Base-by-base conservation (phyloP, 2,888 invertebrate genomes). In the Tinea pellionella region DNA sequence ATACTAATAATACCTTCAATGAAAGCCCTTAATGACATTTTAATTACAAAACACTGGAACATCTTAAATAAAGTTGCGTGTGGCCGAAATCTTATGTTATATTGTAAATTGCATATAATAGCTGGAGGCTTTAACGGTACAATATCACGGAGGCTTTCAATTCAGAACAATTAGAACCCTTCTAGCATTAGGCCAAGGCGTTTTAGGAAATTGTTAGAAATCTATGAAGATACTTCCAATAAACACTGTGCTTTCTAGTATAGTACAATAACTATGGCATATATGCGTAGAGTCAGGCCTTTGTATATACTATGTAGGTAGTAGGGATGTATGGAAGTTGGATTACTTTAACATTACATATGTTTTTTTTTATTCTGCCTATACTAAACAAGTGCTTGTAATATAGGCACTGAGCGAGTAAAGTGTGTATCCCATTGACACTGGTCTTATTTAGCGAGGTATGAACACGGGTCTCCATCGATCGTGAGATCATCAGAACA, bases 91-190 rank as follows among this genome's bases (percentile, higher is more conserved):
- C 2, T 15, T 47, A 16, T 8, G 47, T 47, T 47, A 47, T 13
- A n/a, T 12, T 41, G 41, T 41, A 47, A 8, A 37, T 47, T 47
- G 16, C 4, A 47, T 47, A 37, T 47, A n/a, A 16, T 47, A 9
- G 47, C 47, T 15, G 47, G 15, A 47, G 47, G 47, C 47, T 15
- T n/a, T 47, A 47, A 47, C 47, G 47, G 47, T 47, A 9, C 15
- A 16, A 9, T 41, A 12, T 41, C n/a, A 41, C 47, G 15, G 47
- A 9, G 8, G 13, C 16, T 47, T 24, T 16, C 47, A 13, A 47
- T 47, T 37, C 37, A 47, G 47, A 47, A 47, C 47, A 47, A 47
- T 47, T 47, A 47, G 47, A 47, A 47, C 47, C 47, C 47, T 47
- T 47, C 47, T 16, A 47, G 47, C 47, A 47, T 47, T 47, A 47